Evolutionary conservation across 2,888 invertebrate species (phyloP).

Genomic region (Andrena minutula): DNA sequence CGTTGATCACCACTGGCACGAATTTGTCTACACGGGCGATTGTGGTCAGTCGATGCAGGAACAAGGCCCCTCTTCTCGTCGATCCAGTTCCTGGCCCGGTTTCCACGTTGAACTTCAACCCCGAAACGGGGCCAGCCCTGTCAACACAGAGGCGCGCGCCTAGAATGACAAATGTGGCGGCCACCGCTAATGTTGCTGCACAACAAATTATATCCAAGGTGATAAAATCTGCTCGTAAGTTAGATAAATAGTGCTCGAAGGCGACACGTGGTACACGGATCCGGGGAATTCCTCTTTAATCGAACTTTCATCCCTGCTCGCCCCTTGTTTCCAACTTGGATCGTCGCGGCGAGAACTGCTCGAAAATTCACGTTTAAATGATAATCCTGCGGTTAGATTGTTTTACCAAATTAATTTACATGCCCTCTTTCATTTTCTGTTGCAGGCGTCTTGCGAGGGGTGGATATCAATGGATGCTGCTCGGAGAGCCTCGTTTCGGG

Average conservation of each 20-base stretch:
- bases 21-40: conserved; percentile 84
- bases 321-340: not conserved
- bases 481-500: not conserved
- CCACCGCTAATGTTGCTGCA: conserved; percentile 82
- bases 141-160: conserved; percentile 84
- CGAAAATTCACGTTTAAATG: not conserved
- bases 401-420: not conserved
- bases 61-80: conserved; percentile 66
- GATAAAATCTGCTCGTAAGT: conserved; percentile 78
- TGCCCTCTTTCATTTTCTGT: conserved; percentile 34
- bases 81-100: conserved; percentile 80
- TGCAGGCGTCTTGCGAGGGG: conserved; percentile 14
- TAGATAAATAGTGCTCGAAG: conserved; percentile 68
- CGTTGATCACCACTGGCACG: conserved; percentile 80
- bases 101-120: conserved; percentile 80
- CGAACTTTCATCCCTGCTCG: not conserved
- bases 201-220: conserved; percentile 82
- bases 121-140: conserved; percentile 80
- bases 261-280: conserved; percentile 21
- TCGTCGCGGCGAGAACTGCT: not conserved
- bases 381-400: not conserved
- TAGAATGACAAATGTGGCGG: conserved; percentile 82
- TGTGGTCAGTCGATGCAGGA: conserved; percentile 80
- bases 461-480: not conserved
- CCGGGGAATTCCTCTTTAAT: conserved; percentile 6